Percentiles rank a stretch among this genome's conserved stretches.
These are phyloP conservation scores for Chaetorhynchus papuensis DNA, from an alignment of 2,113 vertebrate species.

Conservation along the genomic window DNA sequence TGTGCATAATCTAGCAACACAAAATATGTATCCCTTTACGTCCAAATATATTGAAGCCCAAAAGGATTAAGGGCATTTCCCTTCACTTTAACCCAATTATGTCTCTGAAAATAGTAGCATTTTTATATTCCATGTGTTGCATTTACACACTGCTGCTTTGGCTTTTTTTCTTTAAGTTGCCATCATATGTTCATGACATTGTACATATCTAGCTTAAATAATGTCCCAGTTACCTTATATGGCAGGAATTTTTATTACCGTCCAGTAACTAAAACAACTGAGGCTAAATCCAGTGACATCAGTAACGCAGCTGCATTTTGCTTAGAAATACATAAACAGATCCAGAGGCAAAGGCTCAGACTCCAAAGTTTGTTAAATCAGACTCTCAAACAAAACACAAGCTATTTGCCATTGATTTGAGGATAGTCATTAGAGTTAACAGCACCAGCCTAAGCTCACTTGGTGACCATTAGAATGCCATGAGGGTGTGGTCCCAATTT, in stretches of 20 bases:
- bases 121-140: neutral
- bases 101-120: neutral
- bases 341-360: neutral
- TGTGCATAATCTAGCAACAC: neutral
- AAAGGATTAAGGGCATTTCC: neutral
- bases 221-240: neutral
- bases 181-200: neutral
- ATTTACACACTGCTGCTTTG: neutral
- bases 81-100: neutral
- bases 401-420: neutral
- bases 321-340: neutral
- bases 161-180: neutral
- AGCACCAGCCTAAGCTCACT: neutral
- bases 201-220: neutral
- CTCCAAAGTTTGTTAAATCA: neutral
- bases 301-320: neutral
- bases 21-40: neutral
- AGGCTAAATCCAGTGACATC: neutral
- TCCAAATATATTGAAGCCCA: neutral
- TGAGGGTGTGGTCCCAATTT: rapidly evolving
- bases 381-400: neutral
- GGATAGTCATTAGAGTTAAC: neutral
- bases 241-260: neutral
- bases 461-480: neutral
- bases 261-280: neutral